Conservation (phyloP, 2,888 invertebrate genomes). For the Cynaeus angustus region DNA sequence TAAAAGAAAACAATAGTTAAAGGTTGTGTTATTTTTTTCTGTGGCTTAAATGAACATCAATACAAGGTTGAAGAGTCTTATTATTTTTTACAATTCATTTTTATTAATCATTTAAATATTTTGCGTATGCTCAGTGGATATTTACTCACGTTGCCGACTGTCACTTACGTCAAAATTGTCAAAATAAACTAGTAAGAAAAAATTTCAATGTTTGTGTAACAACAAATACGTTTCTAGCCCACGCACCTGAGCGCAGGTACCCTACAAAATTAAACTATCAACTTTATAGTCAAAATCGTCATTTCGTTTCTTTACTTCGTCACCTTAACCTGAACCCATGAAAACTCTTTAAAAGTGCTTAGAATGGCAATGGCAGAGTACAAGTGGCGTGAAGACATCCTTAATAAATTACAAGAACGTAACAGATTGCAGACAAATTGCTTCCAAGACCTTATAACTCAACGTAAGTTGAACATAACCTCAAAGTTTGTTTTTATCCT, state of each 20-base stretch:
- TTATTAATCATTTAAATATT: too few relatives aligned
- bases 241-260: background rate
- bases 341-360: background rate
- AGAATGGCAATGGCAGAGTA: slow-evolving; percentile 59
- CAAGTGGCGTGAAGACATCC: slow-evolving; percentile 82
- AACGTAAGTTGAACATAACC: slow-evolving; percentile 79
- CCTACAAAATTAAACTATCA: background rate
- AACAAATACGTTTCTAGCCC: background rate
- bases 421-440: slow-evolving; percentile 84
- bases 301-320: background rate
- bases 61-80: too few relatives aligned
- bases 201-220: slow-evolving; percentile 25
- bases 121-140: slow-evolving; percentile 22
- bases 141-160: slow-evolving; percentile 39
- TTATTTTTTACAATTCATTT: too few relatives aligned
- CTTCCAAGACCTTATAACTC: slow-evolving; percentile 86
- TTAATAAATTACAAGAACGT: slow-evolving; percentile 81
- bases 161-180: slow-evolving; percentile 38
- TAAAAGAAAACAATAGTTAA: too few relatives aligned
- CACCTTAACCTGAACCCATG: slow-evolving; percentile 13
- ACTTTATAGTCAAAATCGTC: background rate
- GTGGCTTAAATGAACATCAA: too few relatives aligned
- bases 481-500: slow-evolving; percentile 31
- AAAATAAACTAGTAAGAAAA: slow-evolving; percentile 22
- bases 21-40: too few relatives aligned